Base-by-base conservation (phyloP, 2,113 vertebrate genomes). In the Parotia lawesii region DNA sequence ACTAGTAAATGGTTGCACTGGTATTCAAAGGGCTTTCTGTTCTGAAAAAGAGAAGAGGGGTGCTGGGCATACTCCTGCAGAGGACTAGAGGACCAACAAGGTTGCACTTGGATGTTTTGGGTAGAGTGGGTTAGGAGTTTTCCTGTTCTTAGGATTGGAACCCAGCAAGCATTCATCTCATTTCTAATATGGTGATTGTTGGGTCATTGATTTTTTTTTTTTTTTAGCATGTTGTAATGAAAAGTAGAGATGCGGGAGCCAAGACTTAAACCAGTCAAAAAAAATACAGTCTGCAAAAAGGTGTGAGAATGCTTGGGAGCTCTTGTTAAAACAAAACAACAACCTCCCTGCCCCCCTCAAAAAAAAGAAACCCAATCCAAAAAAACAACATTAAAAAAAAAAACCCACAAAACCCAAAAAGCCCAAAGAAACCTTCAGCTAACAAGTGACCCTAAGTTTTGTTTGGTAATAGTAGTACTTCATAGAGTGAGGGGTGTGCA, bases 141-240 rank as follows among this genome's bases (percentile, higher is more conserved):
- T 40, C 3, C 1, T 58, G 5, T n/a, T 75, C 10, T 40, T 78
- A 48, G 15, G 25, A 23, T 8, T 37, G 40, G 22, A 81, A 56
- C 6, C 9, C 11, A 31, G 12, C 6, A 65, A 38, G 9, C 0
- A 0, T 38, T 77, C 3, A 25, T 64, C 22, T 28, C 1, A 9
- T 53, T 81, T 66, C 12, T 64, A 51, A 35, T 45, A 27, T 11
- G 9, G 16, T n/a, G 11, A 17, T 74, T 57, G 5, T 18, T 72
- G 22, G 12, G 33, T 2, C 1, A 15, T 15, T 54, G 15, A 3
- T 10, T 19, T 25, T 50, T 31, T 22, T 47, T n/a, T 54, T 54
- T 40, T 56, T 62, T 61, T 22, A 61, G 8, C 5, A 8, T 37
- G 29, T 22, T 56, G 18, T 67, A 37, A 23, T 28, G 11, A 67